These are phyloP conservation scores for Okamejei kenojei DNA, from an alignment of 2,797 vertebrate genomes.

Conservation along the genomic window DNA sequence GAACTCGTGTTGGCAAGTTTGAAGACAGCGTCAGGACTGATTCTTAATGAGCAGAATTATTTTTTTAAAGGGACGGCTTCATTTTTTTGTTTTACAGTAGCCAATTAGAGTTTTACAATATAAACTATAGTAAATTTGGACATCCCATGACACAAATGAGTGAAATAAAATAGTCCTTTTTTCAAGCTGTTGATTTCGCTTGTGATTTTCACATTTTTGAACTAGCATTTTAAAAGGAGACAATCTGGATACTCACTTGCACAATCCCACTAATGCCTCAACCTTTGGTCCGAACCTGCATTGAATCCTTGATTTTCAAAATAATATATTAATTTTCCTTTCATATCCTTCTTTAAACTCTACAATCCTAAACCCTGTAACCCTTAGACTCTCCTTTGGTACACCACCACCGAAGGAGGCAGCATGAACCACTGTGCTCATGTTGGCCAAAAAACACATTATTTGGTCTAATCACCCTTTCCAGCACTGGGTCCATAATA, in stretches of 20 bases:
- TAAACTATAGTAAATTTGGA: too few relatives aligned
- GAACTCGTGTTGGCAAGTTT: too few relatives aligned
- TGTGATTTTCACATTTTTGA: neutral
- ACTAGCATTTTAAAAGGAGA: neutral
- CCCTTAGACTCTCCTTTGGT: too few relatives aligned
- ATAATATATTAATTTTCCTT: neutral
- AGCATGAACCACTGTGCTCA: too few relatives aligned
- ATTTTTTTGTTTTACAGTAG: neutral
- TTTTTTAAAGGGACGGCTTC: neutral
- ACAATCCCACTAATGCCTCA: neutral
- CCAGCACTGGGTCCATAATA: too few relatives aligned
- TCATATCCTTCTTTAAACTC: neutral
- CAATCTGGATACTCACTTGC: neutral
- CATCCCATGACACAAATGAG: too few relatives aligned
- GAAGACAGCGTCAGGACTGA: too few relatives aligned
- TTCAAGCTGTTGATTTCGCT: neutral
- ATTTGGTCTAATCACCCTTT: too few relatives aligned
- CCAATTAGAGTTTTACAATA: neutral
- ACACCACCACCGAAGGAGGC: too few relatives aligned
- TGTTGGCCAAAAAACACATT: too few relatives aligned
- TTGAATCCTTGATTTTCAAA: neutral
- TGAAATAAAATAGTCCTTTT: neutral
- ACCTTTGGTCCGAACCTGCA: neutral
- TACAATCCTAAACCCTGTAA: too few relatives aligned
- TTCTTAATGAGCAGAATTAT: neutral